Conservation (phyloP, 1,140 invertebrate genomes). For the roundworm (Caenorhabditis elegans) region DNA sequence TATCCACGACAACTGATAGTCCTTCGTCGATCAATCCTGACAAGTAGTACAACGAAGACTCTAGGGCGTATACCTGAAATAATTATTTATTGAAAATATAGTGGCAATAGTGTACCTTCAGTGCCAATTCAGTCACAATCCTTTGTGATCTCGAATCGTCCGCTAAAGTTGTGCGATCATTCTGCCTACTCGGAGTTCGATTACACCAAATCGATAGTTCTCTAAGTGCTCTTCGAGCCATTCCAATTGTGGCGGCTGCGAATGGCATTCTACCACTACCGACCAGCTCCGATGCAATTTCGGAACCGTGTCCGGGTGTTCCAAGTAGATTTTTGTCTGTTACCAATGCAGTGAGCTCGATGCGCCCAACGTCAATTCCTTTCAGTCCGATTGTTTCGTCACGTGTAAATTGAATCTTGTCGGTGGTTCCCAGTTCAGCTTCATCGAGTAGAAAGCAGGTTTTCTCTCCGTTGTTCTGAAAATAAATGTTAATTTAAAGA, state of each 20-base stretch:
- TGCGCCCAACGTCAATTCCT: constrained; percentile 7
- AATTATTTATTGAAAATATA: too few relatives aligned
- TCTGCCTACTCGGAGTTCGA: constrained; percentile 35
- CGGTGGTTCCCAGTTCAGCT: neutral
- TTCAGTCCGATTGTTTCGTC: constrained; percentile 39
- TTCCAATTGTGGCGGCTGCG: neutral
- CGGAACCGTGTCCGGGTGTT: neutral
- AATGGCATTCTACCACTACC: neutral
- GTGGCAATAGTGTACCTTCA: too few relatives aligned
- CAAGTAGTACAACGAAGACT: constrained; percentile 60
- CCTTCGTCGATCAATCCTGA: constrained; percentile 57
- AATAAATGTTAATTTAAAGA: neutral
- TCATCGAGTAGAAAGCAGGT: constrained; percentile 32
- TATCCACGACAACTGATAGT: constrained; percentile 55
- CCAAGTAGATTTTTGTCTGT: constrained; percentile 27
- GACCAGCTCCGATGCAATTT: neutral
- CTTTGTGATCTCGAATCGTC: constrained; percentile 45
- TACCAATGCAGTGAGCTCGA: neutral
- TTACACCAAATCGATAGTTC: neutral
- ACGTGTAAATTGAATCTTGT: constrained; percentile 17
- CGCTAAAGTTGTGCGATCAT: neutral
- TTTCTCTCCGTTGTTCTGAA: neutral
- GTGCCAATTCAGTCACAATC: constrained; percentile 51
- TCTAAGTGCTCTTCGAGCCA: neutral
- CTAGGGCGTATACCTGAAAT: constrained; percentile 60